These are phyloP conservation scores for Hylaeus anthracinus DNA, from an alignment of 1,140 invertebrate genomes.

Conservation along the genomic window DNA sequence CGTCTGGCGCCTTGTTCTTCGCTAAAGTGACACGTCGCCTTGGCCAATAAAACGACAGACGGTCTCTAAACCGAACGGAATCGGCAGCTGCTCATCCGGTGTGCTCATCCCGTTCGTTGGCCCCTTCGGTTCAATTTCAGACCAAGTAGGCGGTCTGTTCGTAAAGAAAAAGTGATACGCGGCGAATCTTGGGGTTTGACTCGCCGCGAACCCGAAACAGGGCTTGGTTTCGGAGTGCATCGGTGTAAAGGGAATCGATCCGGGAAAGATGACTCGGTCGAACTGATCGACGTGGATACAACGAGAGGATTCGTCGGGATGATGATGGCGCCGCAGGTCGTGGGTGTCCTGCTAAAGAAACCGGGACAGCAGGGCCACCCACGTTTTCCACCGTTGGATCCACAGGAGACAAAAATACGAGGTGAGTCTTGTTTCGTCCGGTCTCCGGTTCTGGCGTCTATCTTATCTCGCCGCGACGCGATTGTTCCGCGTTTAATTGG, in stretches of 20 bases:
- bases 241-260: background rate
- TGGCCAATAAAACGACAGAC: conserved; percentile 45
- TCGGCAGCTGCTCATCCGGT: conserved; percentile 42
- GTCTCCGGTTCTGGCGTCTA: background rate
- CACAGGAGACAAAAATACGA: conserved; percentile 77
- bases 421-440: conserved; percentile 57
- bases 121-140: conserved; percentile 17
- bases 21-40: conserved; percentile 38
- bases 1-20: conserved; percentile 48
- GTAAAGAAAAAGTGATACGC: background rate
- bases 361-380: conserved; percentile 72
- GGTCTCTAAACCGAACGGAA: conserved; percentile 11
- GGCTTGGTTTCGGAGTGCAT: background rate
- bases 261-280: conserved; percentile 1
- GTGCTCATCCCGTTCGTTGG: conserved; percentile 24
- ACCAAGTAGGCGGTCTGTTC: background rate
- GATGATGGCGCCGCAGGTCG: conserved; percentile 78
- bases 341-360: conserved; percentile 78
- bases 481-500: background rate
- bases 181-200: background rate
- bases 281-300: conserved; percentile 21
- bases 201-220: background rate
- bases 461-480: conserved; percentile 6
- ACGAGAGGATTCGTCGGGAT: conserved; percentile 45
- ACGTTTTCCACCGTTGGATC: conserved; percentile 71